Evolutionary conservation across 2,888 invertebrate genomes (phyloP).

Genomic region (Drosophila neotestacea): DNA sequence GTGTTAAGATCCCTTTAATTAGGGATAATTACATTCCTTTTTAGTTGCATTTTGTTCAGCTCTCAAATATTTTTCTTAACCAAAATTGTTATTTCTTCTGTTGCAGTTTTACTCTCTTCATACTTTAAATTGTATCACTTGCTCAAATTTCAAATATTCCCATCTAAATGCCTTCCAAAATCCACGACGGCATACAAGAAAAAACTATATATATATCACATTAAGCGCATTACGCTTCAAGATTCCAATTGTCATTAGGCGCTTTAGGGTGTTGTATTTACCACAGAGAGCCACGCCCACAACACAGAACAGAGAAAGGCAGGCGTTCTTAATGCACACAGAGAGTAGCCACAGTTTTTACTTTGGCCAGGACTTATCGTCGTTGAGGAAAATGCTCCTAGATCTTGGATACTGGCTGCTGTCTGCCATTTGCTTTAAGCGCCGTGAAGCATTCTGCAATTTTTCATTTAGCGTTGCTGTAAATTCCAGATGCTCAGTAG

Average conservation of each 20-base stretch:
- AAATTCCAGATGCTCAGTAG: slow-evolving; percentile 72
- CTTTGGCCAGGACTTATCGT: slow-evolving; percentile 11
- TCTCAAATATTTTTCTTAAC: not conserved
- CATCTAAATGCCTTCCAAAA: slow-evolving; percentile 40
- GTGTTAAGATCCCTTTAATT: too few species aligned
- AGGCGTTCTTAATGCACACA: slow-evolving; percentile 21
- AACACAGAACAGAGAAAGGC: not conserved
- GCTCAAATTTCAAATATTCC: slow-evolving; percentile 24
- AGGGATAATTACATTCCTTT: not conserved
- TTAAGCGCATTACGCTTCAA: slow-evolving; percentile 50
- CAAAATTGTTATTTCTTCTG: not conserved
- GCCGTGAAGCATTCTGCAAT: slow-evolving; percentile 63
- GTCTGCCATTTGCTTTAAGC: slow-evolving; percentile 51
- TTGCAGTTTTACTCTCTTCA: not conserved
- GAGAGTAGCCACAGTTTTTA: slow-evolving; percentile 43
- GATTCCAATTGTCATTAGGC: slow-evolving; percentile 63
- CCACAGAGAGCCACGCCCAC: slow-evolving; percentile 44
- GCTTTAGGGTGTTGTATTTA: slow-evolving; percentile 37
- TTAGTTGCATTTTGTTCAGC: not conserved
- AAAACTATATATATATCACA: slow-evolving; percentile 28
- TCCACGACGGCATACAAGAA: slow-evolving; percentile 8
- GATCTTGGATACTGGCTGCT: not conserved
- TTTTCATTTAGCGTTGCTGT: slow-evolving; percentile 74
- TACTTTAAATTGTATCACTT: slow-evolving; percentile 16
- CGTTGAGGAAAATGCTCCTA: slow-evolving; percentile 2